A percentile compares a stretch with the other conserved stretches of the same genome.
phyloP scores from a whole-genome alignment of 2,888 invertebrate species.

The Drosophila antonietae region DNA sequence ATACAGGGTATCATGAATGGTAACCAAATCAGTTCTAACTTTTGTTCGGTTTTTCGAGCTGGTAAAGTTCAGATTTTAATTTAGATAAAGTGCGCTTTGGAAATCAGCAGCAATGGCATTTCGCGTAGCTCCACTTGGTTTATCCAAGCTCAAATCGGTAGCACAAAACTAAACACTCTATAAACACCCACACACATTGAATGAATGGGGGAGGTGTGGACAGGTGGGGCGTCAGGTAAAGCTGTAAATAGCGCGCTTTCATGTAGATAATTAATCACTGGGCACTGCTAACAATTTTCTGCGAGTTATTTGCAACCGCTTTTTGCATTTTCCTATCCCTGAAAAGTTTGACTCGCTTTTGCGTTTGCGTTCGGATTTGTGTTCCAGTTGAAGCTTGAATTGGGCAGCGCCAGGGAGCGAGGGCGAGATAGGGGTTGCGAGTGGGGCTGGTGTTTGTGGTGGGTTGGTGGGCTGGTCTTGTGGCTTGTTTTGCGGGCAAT shows the following conservation, averaged over 20 bases:
- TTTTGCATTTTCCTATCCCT: constrained; percentile 30
- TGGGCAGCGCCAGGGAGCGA: neutral
- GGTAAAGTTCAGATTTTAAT: constrained; percentile 72
- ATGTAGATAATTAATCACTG: constrained; percentile 80
- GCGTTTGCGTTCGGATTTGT: constrained; percentile 30
- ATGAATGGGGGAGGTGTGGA: neutral
- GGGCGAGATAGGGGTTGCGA: neutral
- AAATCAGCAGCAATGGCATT: constrained; percentile 69
- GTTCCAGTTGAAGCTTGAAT: constrained; percentile 15
- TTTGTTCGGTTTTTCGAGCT: constrained; percentile 17
- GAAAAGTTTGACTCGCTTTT: constrained; percentile 42
- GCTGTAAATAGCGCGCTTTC: constrained; percentile 79
- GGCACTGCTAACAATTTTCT: constrained; percentile 61
- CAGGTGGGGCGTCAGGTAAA: constrained; percentile 49
- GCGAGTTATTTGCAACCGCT: constrained; percentile 49
- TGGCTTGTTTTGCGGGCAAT: constrained; percentile 59
- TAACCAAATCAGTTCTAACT: constrained; percentile 2
- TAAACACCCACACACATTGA: constrained; percentile 53
- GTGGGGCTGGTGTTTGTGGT: neutral
- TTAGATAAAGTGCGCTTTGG: constrained; percentile 75
- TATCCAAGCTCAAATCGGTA: constrained; percentile 64
- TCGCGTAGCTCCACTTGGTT: constrained; percentile 62
- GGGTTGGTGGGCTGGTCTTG: constrained; percentile 6
- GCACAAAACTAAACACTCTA: constrained; percentile 77
- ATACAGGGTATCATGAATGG: constrained; percentile 25